phyloP scores from a whole-genome alignment of 2,113 vertebrate genomes.

The Plectropomus leopardus region DNA sequence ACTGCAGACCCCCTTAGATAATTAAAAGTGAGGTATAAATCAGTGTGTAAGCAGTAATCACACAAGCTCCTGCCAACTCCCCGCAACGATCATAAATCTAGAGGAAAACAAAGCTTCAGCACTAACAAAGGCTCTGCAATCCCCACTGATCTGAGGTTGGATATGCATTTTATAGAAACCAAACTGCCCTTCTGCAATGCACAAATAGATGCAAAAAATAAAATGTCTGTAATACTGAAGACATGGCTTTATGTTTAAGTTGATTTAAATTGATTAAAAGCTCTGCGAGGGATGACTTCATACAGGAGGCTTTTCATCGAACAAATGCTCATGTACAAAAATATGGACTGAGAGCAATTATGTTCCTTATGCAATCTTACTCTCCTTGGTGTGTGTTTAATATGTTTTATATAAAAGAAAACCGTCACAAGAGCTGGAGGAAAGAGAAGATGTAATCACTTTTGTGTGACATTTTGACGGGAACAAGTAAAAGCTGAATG shows the following conservation, averaged over 20 bases:
- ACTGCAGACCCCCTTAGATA: slow-evolving; percentile 80
- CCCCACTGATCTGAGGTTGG: slow-evolving; percentile 70
- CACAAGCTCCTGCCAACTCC: slow-evolving; percentile 78
- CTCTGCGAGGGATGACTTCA: slow-evolving; percentile 15
- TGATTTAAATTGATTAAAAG: slow-evolving; percentile 43
- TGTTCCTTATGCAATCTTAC: slow-evolving; percentile 1
- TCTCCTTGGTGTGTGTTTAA: background rate
- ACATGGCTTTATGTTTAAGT: slow-evolving; percentile 47
- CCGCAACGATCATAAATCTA: slow-evolving; percentile 81
- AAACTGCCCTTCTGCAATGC: slow-evolving; percentile 23
- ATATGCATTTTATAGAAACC: slow-evolving; percentile 68
- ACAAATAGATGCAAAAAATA: slow-evolving; percentile 46
- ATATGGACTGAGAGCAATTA: slow-evolving; percentile 1
- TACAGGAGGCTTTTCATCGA: slow-evolving; percentile 16
- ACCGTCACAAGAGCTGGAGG: background rate
- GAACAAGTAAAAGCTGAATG: slow-evolving; percentile 56
- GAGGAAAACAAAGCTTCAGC: slow-evolving; percentile 77
- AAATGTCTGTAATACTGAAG: slow-evolving; percentile 34
- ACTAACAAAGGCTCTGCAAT: slow-evolving; percentile 75
- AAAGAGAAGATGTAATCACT: slow-evolving; percentile 36
- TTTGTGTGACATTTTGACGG: slow-evolving; percentile 52
- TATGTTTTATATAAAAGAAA: background rate
- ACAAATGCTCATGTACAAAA: background rate
- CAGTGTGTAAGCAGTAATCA: slow-evolving; percentile 85
- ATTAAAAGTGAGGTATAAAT: slow-evolving; percentile 88